Percentiles rank a stretch among this genome's conserved stretches.
These are phyloP conservation scores for Trogon melanurus DNA, from an alignment of 2,113 vertebrate genomes.

Conservation along the genomic window DNA sequence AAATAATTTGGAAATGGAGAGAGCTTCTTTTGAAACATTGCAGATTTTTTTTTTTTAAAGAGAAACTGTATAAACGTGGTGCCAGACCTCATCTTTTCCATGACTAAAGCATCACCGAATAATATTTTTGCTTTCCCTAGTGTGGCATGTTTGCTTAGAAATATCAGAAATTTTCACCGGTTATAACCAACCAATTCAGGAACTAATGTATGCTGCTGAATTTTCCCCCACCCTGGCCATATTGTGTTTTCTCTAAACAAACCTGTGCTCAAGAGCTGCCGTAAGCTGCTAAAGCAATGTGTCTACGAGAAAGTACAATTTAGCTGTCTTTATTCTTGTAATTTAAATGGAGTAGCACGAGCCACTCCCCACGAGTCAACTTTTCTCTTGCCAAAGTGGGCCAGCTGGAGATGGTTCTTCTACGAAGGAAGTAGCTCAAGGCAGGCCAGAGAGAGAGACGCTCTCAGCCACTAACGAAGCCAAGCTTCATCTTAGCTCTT, in stretches of 20 bases:
- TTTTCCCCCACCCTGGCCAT: not conserved
- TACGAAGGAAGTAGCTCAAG: not conserved
- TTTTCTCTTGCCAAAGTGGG: not conserved
- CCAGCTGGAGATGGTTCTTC: not conserved
- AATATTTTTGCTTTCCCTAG: not conserved
- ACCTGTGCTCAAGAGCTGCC: conserved; percentile 1
- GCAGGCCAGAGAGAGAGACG: not conserved
- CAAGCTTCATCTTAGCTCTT: not conserved
- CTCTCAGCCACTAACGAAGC: not conserved
- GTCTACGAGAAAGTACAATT: not conserved
- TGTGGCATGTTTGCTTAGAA: not conserved
- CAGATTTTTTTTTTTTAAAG: not conserved
- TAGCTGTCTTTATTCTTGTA: not conserved
- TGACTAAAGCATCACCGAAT: not conserved
- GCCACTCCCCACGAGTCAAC: not conserved
- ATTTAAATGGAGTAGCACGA: not conserved
- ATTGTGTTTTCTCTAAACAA: conserved; percentile 51
- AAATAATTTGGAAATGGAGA: not conserved
- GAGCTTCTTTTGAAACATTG: not conserved
- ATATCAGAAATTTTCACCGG: not conserved
- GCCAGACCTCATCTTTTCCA: not conserved
- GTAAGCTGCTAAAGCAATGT: not conserved
- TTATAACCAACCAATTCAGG: not conserved
- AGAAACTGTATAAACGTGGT: not conserved
- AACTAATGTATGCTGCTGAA: not conserved